Evolutionary conservation across 1,140 invertebrate species (phyloP).

Genomic region (Chrysomallon squamiferum): DNA sequence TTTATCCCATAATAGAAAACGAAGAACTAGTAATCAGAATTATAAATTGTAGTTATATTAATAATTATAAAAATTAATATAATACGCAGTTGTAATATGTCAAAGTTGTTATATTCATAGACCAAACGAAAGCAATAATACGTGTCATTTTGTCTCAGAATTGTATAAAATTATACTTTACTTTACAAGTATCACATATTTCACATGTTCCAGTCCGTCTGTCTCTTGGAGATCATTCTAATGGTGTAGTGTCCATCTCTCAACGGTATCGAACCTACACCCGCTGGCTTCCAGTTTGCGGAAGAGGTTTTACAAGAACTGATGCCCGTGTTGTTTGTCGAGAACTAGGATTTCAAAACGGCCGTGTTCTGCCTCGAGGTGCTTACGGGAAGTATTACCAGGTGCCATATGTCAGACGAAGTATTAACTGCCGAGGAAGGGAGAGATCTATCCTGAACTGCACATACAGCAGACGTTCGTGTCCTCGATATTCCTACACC

Average conservation of each 20-base stretch:
- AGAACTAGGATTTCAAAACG: constrained; percentile 42
- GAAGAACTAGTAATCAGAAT: no score
- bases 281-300: constrained; percentile 40
- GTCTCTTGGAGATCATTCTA: constrained; percentile 36
- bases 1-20: no score
- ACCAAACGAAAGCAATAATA: no score
- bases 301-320: constrained; percentile 32
- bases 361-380: constrained; percentile 33
- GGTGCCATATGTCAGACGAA: constrained; percentile 25
- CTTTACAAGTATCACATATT: no score
- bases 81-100: no score
- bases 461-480: constrained; percentile 26
- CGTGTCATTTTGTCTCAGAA: no score
- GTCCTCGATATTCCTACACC: constrained; percentile 32
- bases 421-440: constrained; percentile 38
- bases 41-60: no score
- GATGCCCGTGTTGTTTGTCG: constrained; percentile 42
- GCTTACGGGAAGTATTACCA: constrained; percentile 40
- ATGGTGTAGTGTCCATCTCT: constrained; percentile 41
- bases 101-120: no score
- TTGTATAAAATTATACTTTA: no score
- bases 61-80: no score
- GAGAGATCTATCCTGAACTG: constrained; percentile 40
- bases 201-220: no score
- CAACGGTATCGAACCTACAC: not conserved